Evolutionary conservation across 2,113 vertebrate species (phyloP).

Genomic region (Gopherus flavomarginatus): DNA sequence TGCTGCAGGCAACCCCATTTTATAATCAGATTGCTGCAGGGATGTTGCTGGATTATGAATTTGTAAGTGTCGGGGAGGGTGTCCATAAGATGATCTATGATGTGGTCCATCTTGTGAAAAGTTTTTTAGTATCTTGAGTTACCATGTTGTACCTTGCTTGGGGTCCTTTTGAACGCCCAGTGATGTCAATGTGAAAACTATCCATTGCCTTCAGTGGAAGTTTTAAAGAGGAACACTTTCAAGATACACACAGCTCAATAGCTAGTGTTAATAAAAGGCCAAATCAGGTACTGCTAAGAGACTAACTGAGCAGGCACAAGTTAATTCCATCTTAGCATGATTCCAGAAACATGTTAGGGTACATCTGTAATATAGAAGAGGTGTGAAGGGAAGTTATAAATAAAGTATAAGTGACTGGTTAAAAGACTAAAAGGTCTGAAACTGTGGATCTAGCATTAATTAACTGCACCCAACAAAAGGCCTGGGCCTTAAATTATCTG

Average conservation of each 20-base stretch:
- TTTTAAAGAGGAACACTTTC: not conserved
- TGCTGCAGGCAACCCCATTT: not conserved
- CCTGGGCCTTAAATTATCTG: not conserved
- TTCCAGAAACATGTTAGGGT: not conserved
- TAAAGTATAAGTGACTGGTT: not conserved
- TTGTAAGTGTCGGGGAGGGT: not conserved
- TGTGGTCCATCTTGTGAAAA: not conserved
- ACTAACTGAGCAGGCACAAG: not conserved
- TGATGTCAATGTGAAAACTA: not conserved
- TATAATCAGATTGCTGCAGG: not conserved
- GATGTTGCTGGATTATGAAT: not conserved
- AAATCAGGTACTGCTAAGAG: not conserved
- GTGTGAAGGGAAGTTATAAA: not conserved
- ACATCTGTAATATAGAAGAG: not conserved
- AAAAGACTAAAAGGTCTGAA: not conserved
- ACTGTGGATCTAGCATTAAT: not conserved
- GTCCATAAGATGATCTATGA: not conserved
- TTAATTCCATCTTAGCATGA: not conserved
- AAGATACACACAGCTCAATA: not conserved
- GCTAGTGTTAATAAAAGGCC: not conserved
- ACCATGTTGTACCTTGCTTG: not conserved
- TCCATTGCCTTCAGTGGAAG: not conserved
- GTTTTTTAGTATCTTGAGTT: not conserved
- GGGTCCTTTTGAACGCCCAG: not conserved
- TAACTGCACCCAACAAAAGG: not conserved